Conservation (phyloP, 2,888 invertebrate species). For the Microctonus hyperodae region DNA sequence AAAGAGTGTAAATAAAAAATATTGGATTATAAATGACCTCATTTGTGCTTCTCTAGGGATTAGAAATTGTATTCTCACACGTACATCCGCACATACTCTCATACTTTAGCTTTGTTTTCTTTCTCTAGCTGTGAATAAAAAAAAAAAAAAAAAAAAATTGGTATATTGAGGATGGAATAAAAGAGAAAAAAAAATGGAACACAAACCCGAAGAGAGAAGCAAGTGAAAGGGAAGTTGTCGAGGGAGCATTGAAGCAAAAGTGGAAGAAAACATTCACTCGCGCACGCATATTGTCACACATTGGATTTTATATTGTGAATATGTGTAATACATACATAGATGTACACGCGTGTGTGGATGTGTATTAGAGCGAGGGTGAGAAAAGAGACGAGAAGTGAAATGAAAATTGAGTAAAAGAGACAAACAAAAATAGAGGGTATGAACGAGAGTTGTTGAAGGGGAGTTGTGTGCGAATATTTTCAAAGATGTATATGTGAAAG, state of each 20-base stretch:
- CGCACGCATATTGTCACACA: constrained; percentile 19
- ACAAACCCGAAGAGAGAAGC: constrained; percentile 20
- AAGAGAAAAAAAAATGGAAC: constrained; percentile 19
- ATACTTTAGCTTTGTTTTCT: background rate
- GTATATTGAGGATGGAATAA: background rate
- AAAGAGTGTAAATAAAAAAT: background rate
- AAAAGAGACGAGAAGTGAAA: constrained; percentile 26
- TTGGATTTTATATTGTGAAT: constrained; percentile 19
- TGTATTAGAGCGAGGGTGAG: too few relatives aligned
- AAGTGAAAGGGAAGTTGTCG: constrained; percentile 41
- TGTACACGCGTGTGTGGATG: too few relatives aligned
- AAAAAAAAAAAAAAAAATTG: background rate
- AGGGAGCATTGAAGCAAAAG: constrained; percentile 26
- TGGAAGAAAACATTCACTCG: constrained; percentile 14
- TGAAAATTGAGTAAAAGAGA: constrained; percentile 31
- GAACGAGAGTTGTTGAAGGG: constrained; percentile 30
- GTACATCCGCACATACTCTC: background rate
- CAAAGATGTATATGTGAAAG: constrained; percentile 33
- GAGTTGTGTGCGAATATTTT: constrained; percentile 33
- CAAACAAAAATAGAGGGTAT: background rate
- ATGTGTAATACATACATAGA: constrained; percentile 36
- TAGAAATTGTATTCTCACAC: background rate
- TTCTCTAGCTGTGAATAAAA: background rate
- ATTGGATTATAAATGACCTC: background rate
- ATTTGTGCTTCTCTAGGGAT: background rate